Conservation (phyloP, 2,888 invertebrate genomes). For the Nomada fabriciana region DNA sequence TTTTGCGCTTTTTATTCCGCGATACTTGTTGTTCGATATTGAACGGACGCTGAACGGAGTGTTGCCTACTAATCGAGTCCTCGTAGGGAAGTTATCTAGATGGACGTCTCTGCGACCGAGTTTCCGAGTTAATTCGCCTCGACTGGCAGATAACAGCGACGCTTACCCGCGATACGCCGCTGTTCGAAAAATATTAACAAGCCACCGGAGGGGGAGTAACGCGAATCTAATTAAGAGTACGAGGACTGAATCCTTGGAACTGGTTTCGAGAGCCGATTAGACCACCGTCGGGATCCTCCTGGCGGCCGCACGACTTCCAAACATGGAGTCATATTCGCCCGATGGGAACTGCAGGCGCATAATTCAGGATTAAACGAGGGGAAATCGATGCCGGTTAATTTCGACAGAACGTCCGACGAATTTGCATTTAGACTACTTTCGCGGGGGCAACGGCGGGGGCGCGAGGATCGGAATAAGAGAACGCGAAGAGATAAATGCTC, state of each 20-base stretch:
- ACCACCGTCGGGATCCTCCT: constrained; percentile 25
- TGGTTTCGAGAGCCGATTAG: constrained; percentile 47
- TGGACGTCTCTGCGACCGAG: constrained; percentile 53
- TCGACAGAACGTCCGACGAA: background rate
- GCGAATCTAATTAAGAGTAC: constrained; percentile 57
- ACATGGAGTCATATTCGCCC: constrained; percentile 22
- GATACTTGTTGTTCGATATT: background rate
- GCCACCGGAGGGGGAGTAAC: constrained; percentile 1
- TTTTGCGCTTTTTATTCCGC: background rate
- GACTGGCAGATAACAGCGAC: constrained; percentile 36
- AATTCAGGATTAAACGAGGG: background rate
- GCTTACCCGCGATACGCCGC: background rate
- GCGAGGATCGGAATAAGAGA: no score
- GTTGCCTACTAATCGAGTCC: background rate
- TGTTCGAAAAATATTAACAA: constrained; percentile 48
- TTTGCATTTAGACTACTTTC: constrained; percentile 1
- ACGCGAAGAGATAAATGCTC: background rate
- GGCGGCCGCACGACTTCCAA: constrained; percentile 6
- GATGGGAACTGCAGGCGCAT: background rate
- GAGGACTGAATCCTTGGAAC: constrained; percentile 31
- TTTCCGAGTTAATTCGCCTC: constrained; percentile 46
- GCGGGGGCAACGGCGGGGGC: background rate
- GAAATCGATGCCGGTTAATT: constrained; percentile 9
- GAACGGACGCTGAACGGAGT: background rate
- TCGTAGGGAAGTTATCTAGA: constrained; percentile 35